phyloP scores from a whole-genome alignment of 2,797 vertebrate species.

The Ctenochaetus hawaiiensis region DNA sequence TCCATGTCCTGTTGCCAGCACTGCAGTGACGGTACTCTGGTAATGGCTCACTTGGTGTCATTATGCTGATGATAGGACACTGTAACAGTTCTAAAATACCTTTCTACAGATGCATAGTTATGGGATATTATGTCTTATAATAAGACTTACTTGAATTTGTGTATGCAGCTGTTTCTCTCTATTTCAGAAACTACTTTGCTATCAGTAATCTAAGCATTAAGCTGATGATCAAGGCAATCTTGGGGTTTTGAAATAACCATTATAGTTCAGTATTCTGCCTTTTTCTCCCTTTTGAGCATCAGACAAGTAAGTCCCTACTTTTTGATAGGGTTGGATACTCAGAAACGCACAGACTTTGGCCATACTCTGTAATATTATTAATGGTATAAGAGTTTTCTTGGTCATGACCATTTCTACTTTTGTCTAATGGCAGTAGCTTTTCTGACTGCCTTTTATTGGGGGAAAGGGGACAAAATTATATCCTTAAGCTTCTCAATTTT shows the following conservation, averaged over 20 bases:
- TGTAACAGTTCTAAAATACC: conserved; percentile 81
- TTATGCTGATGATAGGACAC: conserved; percentile 84
- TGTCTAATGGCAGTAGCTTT: conserved; percentile 66
- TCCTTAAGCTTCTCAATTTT: conserved; percentile 58
- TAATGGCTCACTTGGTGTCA: conserved; percentile 73
- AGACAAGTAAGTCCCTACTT: conserved; percentile 65
- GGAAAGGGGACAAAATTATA: conserved; percentile 52
- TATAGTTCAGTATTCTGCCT: conserved; percentile 84
- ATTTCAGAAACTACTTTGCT: conserved; percentile 83
- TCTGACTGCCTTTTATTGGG: conserved; percentile 75
- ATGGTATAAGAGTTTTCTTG: conserved; percentile 67
- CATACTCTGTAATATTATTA: conserved; percentile 66
- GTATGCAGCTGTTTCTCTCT: conserved; percentile 86
- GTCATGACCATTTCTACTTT: conserved; percentile 80
- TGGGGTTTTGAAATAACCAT: conserved; percentile 78
- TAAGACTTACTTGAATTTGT: conserved; percentile 90
- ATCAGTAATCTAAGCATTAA: conserved; percentile 81
- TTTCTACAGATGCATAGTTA: conserved; percentile 83
- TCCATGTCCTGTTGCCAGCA: conserved; percentile 71
- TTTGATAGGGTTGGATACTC: conserved; percentile 74
- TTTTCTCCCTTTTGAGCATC: conserved; percentile 63
- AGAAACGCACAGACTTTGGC: conserved; percentile 71
- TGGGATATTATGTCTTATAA: conserved; percentile 89
- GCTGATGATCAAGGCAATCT: conserved; percentile 80
- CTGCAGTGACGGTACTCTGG: conserved; percentile 74